Evolutionary conservation across 2,888 invertebrate species (phyloP).

Genomic region (Drosophila conformis): DNA sequence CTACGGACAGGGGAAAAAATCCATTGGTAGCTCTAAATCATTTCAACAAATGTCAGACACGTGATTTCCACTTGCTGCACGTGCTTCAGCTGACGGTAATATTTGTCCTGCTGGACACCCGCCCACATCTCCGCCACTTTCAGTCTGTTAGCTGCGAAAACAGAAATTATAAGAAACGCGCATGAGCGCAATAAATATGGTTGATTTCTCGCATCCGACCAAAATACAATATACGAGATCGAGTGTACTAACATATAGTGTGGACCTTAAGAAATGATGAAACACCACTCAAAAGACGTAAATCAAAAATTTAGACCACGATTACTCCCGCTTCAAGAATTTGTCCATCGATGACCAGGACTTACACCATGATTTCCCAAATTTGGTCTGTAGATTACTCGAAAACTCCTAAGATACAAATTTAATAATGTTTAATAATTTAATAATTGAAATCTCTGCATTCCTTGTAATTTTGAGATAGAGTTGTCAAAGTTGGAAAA

Average conservation of each 20-base stretch:
- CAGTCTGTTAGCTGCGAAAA: constrained; percentile 57
- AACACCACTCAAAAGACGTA: no score
- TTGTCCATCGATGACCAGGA: no score
- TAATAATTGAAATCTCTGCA: not conserved
- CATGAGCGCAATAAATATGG: constrained; percentile 83
- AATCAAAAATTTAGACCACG: no score
- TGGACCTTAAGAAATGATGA: not conserved
- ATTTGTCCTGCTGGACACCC: constrained; percentile 4
- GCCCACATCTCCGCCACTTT: constrained; percentile 5
- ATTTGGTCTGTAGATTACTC: not conserved
- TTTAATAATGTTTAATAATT: not conserved
- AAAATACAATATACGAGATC: constrained; percentile 13
- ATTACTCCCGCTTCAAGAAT: no score
- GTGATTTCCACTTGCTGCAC: constrained; percentile 73
- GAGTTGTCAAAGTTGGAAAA: not conserved
- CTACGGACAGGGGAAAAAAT: not conserved
- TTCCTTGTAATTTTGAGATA: not conserved
- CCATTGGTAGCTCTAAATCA: constrained; percentile 60
- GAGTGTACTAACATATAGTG: not conserved
- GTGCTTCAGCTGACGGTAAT: constrained; percentile 48
- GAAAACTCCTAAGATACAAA: not conserved
- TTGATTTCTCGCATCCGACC: constrained; percentile 75
- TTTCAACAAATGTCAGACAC: constrained; percentile 75
- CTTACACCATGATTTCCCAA: no score
- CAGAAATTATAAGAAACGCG: constrained; percentile 82